phyloP scores from a whole-genome alignment of 2,888 invertebrate species.

The Polymixis lichenea region DNA sequence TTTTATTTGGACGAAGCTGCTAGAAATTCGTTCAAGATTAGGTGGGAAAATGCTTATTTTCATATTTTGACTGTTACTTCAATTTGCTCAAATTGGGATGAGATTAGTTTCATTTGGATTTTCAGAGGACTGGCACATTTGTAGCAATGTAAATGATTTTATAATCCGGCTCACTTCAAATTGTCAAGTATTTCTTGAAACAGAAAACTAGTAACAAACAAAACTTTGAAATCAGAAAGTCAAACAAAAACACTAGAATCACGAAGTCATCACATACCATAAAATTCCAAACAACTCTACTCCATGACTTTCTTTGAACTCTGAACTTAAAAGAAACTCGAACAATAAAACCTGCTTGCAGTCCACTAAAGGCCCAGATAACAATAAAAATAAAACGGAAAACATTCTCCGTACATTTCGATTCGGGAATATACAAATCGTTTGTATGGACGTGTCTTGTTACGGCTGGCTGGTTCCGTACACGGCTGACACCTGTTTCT shows the following conservation, averaged over 20 bases:
- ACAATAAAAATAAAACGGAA: slow-evolving; percentile 74
- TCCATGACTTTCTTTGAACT: slow-evolving; percentile 42
- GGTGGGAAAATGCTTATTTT: slow-evolving; percentile 19
- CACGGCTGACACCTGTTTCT: slow-evolving; percentile 79
- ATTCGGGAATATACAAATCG: slow-evolving; percentile 75
- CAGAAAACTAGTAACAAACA: slow-evolving; percentile 10
- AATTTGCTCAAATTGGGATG: slow-evolving; percentile 25
- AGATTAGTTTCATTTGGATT: slow-evolving; percentile 27
- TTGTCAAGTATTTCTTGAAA: slow-evolving; percentile 2
- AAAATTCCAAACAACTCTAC: slow-evolving; percentile 33
- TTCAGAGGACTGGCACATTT: neutral
- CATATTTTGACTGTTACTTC: slow-evolving; percentile 6
- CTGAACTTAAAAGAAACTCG: slow-evolving; percentile 49
- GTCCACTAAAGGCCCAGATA: slow-evolving; percentile 58
- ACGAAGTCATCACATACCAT: slow-evolving; percentile 38
- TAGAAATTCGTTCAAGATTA: slow-evolving; percentile 46
- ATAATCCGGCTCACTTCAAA: slow-evolving; percentile 1
- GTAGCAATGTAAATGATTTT: neutral
- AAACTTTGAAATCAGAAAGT: slow-evolving; percentile 13
- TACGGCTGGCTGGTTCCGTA: slow-evolving; percentile 68
- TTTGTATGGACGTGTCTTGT: slow-evolving; percentile 72
- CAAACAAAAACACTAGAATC: slow-evolving; percentile 18
- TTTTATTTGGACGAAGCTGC: slow-evolving; percentile 49
- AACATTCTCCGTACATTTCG: slow-evolving; percentile 68
- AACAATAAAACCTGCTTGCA: slow-evolving; percentile 57